Base-by-base conservation (phyloP, 2,113 vertebrate species). In the Apus apus region DNA sequence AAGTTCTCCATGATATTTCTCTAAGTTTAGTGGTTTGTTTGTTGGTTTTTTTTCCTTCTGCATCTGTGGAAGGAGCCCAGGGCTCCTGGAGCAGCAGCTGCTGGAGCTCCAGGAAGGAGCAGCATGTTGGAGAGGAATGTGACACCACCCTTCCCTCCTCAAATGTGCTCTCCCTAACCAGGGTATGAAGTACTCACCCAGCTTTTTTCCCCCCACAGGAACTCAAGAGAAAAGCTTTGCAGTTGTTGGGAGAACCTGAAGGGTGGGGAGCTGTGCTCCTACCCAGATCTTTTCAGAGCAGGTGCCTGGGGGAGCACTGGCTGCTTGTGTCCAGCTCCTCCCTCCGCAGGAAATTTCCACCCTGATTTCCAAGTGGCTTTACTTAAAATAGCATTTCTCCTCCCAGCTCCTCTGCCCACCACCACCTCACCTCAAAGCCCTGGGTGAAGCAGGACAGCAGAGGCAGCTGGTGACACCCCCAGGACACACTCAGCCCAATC, bases 401-500 rank as follows among this genome's bases (percentile, higher is more conserved):
- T 16, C 67, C 2, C 5, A 34, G 51, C 60, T 76, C n/a, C 77
- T 56, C 27, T 23, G 36, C 2, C 0, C 6, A 8, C n/a, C 21
- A 2, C n/a, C 1, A 0, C 11, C 60, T 18, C 15, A 10, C 60
- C 3, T 2, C 40, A 4, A 6, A 30, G 8, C 51, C 57, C 68
- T 15, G 15, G 2, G 2, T 13, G 6, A 27, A 34, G 34, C 32
- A 58, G 61, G 45, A 9, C 12, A 43, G 40, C 40, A 43, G 40
- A 43, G 40, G 40, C 5, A 11, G 40, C 13, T 43, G 40, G 40
- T 43, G 40, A 43, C 40, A 12, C 40, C 40, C 62, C 29, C 2
- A 3, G 0, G 46, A 27, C 34, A 19, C 6, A 0, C 54, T 25
- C 8, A 4, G 77, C 25, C 20, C 5, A 0, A 45, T 21, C 43